Conservation (phyloP, 2,888 invertebrate species). For the Gastrophysa polygoni region DNA sequence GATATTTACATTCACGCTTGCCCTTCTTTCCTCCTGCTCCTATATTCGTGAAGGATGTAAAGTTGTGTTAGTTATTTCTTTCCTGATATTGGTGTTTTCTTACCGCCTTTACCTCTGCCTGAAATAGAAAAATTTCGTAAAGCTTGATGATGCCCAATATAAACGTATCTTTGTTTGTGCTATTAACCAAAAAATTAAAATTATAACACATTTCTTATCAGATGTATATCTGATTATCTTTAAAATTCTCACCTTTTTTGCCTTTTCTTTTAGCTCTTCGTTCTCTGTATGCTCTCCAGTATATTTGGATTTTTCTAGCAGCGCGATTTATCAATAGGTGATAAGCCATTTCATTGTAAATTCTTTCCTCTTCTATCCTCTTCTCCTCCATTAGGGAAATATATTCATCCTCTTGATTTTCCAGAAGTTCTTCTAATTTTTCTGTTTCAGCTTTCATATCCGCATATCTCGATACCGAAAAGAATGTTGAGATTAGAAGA, state of each 20-base stretch:
- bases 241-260: constrained; percentile 23
- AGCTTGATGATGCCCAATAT: too few relatives aligned
- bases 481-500: background rate
- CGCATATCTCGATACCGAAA: constrained; percentile 55
- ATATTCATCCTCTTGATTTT: constrained; percentile 64
- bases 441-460: constrained; percentile 59
- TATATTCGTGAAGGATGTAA: constrained; percentile 14
- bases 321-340: constrained; percentile 42
- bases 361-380: constrained; percentile 63
- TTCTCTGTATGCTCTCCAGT: constrained; percentile 47
- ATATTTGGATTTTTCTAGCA: constrained; percentile 55
- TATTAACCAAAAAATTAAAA: too few relatives aligned
- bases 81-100: constrained; percentile 17
- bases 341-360: constrained; percentile 60
- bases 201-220: too few relatives aligned
- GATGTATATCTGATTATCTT: too few relatives aligned
- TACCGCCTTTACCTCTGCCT: constrained; percentile 27
- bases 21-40: background rate
- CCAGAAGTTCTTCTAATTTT: constrained; percentile 59
- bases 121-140: too few relatives aligned
- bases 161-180: too few relatives aligned
- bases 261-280: constrained; percentile 37
- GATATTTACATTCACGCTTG: background rate
- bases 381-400: constrained; percentile 65
- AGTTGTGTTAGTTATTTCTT: constrained; percentile 5